Conservation (phyloP, 2,113 vertebrate genomes). For the Scolopax mira region DNA sequence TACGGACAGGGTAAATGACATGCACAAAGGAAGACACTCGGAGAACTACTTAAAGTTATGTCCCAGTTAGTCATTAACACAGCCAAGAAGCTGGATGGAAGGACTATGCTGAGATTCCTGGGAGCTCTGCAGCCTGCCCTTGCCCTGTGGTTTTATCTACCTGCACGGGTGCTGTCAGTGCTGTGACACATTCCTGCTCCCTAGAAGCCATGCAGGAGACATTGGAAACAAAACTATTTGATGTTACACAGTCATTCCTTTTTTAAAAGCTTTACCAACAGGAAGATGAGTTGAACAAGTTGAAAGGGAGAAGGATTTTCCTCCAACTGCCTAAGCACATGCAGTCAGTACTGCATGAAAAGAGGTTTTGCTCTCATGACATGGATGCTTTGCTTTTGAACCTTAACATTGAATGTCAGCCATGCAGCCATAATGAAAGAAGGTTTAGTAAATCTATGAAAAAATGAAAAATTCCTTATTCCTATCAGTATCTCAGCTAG, state of each 20-base stretch:
- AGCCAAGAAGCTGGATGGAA: neutral
- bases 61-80: neutral
- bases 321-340: neutral
- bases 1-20: neutral
- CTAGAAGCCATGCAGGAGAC: neutral
- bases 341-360: neutral
- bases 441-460: neutral
- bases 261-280: neutral
- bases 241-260: neutral
- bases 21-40: neutral
- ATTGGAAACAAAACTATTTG: neutral
- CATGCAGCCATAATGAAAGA: neutral
- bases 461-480: neutral
- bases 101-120: neutral
- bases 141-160: accelerated
- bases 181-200: neutral
- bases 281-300: neutral
- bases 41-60: neutral
- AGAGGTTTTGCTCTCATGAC: neutral
- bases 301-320: neutral
- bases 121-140: neutral
- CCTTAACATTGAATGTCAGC: neutral
- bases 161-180: neutral
- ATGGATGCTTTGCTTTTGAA: neutral
- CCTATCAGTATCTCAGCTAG: neutral